Percentiles rank a stretch among this genome's conserved stretches.
phyloP scores from a whole-genome alignment of 2,888 invertebrate genomes.

The Conistra vaccinii region DNA sequence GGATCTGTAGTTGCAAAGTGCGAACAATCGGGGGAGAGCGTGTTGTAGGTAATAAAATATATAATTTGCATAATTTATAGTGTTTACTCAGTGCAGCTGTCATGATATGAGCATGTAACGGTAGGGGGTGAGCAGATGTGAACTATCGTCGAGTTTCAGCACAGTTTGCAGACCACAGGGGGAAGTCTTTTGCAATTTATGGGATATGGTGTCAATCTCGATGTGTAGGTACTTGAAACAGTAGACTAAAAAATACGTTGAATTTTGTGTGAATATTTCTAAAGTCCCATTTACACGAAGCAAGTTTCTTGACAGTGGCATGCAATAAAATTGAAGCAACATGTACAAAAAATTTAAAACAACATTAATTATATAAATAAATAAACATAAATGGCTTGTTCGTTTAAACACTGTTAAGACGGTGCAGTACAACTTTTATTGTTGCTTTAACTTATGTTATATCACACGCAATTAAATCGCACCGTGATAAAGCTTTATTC shows the following conservation, averaged over 20 bases:
- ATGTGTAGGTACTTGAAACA: slow-evolving; percentile 7
- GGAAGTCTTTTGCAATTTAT: slow-evolving; percentile 35
- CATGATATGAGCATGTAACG: slow-evolving; percentile 41
- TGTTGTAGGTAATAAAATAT: slow-evolving; percentile 62
- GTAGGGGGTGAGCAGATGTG: slow-evolving; percentile 54
- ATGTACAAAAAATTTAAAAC: too few species aligned
- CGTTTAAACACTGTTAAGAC: background rate
- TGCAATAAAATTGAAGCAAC: background rate
- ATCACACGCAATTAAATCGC: background rate
- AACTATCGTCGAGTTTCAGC: slow-evolving; percentile 45
- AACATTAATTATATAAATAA: too few species aligned
- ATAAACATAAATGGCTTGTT: too few species aligned
- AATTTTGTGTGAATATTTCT: too few species aligned
- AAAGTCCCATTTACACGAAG: background rate
- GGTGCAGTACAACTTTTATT: background rate
- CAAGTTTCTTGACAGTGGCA: background rate
- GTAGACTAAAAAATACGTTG: background rate
- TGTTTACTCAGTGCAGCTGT: slow-evolving; percentile 58
- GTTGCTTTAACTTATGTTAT: too few species aligned
- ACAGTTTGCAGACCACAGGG: slow-evolving; percentile 32
- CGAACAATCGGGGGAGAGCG: slow-evolving; percentile 53
- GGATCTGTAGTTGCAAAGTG: slow-evolving; percentile 50
- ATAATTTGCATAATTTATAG: slow-evolving; percentile 69
- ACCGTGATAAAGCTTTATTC: too few species aligned
- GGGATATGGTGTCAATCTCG: background rate